Base-by-base conservation (phyloP, 2,113 vertebrate genomes). In the Cephalophus harveyi region DNA sequence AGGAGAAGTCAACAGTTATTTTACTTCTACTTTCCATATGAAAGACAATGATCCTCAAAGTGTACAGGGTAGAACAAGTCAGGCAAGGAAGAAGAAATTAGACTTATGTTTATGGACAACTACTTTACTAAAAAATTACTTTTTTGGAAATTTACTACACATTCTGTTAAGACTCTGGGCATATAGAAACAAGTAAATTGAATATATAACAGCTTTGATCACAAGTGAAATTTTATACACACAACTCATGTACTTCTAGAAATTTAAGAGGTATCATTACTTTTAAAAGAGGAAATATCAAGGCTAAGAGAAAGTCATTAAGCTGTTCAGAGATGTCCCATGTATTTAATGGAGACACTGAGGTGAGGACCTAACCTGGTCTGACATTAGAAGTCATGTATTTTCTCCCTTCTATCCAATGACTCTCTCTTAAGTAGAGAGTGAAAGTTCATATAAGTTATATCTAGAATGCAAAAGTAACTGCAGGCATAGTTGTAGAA, bases 31-130 rank as follows among this genome's bases (percentile, higher is more conserved):
- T 94, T 97, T 97, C 57, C 90, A 90, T 64, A 76, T 74, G 84
- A 96, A 95, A 96, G 93, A 43, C 79, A 89, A 54, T 7, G 28
- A 25, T 64, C 84, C 96, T 96, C 71, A 97, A 95, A 97, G 50
- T 17, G 14, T 40, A 64, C 14, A 27, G 13, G 2, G 6, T 67
- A 79, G 92, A 43, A 95, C 52, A 28, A 64, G 19, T 52, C 64
- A 46, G 30, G n/a, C 8, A 59, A 64, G 4, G 28, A 96, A 90
- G 55, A 67, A 91, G 40, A 97, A 89, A 59, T 76, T 83, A 92
- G 92, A 91, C 14, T 1, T 52, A 33, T 1, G 5, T 91, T 89
- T 87, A 90, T 17, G 86, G 71, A 55, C 50, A 84, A 57, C n/a
- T 89, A 55, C 11, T 59, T 85, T 62, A 87, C 60, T 96, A 48